Base-by-base conservation (phyloP, 1,140 invertebrate species). In the Oryctes rhinoceros region DNA sequence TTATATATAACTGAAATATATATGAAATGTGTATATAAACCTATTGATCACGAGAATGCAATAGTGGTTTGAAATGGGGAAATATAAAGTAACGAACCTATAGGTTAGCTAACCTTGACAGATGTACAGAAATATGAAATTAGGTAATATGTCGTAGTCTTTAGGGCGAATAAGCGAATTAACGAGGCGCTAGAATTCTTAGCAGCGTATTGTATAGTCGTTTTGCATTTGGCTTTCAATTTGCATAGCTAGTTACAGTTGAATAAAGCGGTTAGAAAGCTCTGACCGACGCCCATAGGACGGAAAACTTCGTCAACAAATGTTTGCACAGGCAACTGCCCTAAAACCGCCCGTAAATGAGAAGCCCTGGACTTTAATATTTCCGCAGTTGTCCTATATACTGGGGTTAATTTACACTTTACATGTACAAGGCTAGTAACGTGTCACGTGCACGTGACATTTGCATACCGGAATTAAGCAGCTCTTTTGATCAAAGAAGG, bases 211-310 rank as follows among this genome's bases (percentile, higher is more conserved):
- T 59, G 15, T 59, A 59, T 59, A 59, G 18, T 18, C 15, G 15
- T n/a, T 59, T 59, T 18, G 18, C 53, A 18, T 59, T 18, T 18
- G 53, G 15, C 53, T 59, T 59, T 59, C 53, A 59, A 59, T 59
- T 59, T 59, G 18, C 53, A 18, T 59, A 59, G 53, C 53, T 59
- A 59, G 53, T 59, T 59, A 59, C 53, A 59, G 53, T 7, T 59
- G 53, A 59, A 59, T 18, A 59, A 59, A 59, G 53, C 53, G 53
- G 53, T 59, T 59, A 59, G 53, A 59, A 59, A 59, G 53, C 13
- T n/a, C 53, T 59, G 53, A 59, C 53, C 53, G 18, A 59, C 53
- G 53, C 15, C 53, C 53, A 18, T n/a, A 44, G 39, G 39, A 44
- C 39, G 39, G 39, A 44, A 44, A 44, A 44, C 13, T 59, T 59